A percentile compares a stretch with the other conserved stretches of the same genome.
These are phyloP conservation scores for Drosophila nasuta DNA, from an alignment of 1,140 invertebrate genomes.

Conservation along the genomic window DNA sequence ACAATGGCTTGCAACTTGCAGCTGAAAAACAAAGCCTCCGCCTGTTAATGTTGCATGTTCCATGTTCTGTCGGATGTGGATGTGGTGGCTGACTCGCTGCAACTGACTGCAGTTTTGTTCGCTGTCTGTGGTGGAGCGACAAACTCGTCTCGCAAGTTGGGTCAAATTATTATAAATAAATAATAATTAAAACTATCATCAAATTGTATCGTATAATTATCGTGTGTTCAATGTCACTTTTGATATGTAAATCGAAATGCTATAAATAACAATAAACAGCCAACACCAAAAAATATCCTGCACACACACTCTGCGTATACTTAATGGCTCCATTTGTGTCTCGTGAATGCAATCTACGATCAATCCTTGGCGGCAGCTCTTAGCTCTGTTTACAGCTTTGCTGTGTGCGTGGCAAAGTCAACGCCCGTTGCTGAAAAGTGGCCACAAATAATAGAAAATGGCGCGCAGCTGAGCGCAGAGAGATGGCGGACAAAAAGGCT, in stretches of 20 bases:
- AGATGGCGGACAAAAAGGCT: conserved; percentile 24
- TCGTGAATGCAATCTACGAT: conserved; percentile 4
- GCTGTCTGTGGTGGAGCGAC: neutral
- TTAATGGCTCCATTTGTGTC: conserved; percentile 10
- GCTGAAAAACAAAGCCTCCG: conserved; percentile 47
- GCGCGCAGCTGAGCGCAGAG: conserved; percentile 33
- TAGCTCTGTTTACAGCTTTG: conserved; percentile 17
- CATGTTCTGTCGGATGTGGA: conserved; percentile 11
- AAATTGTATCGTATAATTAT: conserved; percentile 28
- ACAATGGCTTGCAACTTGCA: conserved; percentile 11
- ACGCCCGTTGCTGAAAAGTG: conserved; percentile 65
- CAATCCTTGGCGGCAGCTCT: neutral
- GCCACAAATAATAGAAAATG: conserved; percentile 59
- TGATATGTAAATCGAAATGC: conserved; percentile 55
- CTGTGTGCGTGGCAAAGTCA: conserved; percentile 48
- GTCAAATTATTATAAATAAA: conserved; percentile 4
- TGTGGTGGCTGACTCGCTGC: neutral
- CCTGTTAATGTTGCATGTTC: conserved; percentile 22
- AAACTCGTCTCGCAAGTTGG: neutral
- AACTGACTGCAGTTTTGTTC: conserved; percentile 25
- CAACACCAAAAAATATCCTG: conserved; percentile 38
- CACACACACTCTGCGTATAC: neutral
- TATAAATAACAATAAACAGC: conserved; percentile 40
- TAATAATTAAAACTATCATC: conserved; percentile 41
- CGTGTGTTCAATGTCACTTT: conserved; percentile 60